These are phyloP conservation scores for Sebastes itinus DNA, from an alignment of 2,797 vertebrate species.

Conservation along the genomic window DNA sequence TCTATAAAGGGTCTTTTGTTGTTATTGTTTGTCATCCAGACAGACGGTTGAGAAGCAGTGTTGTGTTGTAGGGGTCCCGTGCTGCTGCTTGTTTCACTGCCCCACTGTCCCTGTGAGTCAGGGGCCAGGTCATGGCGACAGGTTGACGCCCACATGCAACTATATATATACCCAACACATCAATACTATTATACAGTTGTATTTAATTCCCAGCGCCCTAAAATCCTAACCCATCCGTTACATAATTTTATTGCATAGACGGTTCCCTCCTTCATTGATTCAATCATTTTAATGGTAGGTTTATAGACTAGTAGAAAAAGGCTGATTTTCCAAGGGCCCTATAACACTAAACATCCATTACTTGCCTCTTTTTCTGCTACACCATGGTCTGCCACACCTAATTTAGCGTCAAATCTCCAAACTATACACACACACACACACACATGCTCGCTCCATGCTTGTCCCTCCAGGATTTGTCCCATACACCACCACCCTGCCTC, in stretches of 20 bases:
- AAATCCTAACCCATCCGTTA: constrained; percentile 16
- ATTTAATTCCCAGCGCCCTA: constrained; percentile 25
- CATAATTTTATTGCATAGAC: constrained; percentile 18
- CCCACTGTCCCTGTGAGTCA: constrained; percentile 84
- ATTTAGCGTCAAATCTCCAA: not conserved
- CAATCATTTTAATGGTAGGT: constrained; percentile 61
- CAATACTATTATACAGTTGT: constrained; percentile 1
- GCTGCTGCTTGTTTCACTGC: constrained; percentile 81
- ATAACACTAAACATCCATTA: constrained; percentile 50
- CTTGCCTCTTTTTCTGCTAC: constrained; percentile 8
- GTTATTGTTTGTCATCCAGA: constrained; percentile 13
- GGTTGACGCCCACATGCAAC: constrained; percentile 39
- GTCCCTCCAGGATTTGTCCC: constrained; percentile 49
- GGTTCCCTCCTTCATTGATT: constrained; percentile 50
- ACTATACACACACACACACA: not conserved
- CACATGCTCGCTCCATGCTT: constrained; percentile 5
- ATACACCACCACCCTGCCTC: constrained; percentile 36
- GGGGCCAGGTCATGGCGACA: constrained; percentile 76
- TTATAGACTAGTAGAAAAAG: constrained; percentile 61
- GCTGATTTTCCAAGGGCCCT: constrained; percentile 20
- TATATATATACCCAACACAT: not conserved
- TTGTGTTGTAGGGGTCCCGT: constrained; percentile 73
- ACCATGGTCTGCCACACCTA: not conserved
- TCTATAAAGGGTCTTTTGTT: not conserved
- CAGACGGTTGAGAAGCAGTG: constrained; percentile 55